These are phyloP conservation scores for Drosophila baimaii DNA, from an alignment of 1,140 invertebrate species.

Conservation along the genomic window DNA sequence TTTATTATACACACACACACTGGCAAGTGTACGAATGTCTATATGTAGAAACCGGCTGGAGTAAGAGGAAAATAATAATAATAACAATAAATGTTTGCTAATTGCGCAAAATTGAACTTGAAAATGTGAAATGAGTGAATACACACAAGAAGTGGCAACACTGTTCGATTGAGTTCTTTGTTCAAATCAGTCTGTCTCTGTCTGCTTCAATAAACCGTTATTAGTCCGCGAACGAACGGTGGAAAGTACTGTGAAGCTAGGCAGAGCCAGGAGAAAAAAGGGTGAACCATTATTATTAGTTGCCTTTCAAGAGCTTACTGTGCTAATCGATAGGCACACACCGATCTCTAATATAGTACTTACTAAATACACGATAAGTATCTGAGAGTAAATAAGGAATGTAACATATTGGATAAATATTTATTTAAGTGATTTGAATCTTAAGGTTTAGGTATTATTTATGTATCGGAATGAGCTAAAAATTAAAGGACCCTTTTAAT, in stretches of 20 bases:
- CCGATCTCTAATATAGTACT: too few species aligned
- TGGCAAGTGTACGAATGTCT: constrained; percentile 13
- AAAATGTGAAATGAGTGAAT: constrained; percentile 36
- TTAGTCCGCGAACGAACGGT: neutral
- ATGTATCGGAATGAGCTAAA: neutral
- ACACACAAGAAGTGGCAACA: neutral
- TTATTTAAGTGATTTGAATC: neutral
- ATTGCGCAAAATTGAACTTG: constrained; percentile 72
- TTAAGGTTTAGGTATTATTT: neutral
- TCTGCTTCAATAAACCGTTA: constrained; percentile 55
- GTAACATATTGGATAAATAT: neutral
- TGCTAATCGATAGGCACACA: neutral
- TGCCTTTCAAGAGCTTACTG: too few species aligned
- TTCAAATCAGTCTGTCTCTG: constrained; percentile 1
- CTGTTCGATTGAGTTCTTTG: constrained; percentile 18
- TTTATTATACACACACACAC: constrained; percentile 61
- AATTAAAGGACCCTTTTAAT: neutral
- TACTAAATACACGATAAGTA: too few species aligned
- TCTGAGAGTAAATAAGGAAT: too few species aligned
- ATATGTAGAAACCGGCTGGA: constrained; percentile 21
- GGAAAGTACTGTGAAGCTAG: constrained; percentile 11
- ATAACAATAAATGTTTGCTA: constrained; percentile 59
- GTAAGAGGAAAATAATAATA: constrained; percentile 24
- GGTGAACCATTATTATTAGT: too few species aligned
- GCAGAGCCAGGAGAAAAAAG: too few species aligned